Evolutionary conservation across 2,888 invertebrate species (phyloP), one percentile per base, ranked within the genome.

Genomic region (Cryptosula pallasiana): DNA sequence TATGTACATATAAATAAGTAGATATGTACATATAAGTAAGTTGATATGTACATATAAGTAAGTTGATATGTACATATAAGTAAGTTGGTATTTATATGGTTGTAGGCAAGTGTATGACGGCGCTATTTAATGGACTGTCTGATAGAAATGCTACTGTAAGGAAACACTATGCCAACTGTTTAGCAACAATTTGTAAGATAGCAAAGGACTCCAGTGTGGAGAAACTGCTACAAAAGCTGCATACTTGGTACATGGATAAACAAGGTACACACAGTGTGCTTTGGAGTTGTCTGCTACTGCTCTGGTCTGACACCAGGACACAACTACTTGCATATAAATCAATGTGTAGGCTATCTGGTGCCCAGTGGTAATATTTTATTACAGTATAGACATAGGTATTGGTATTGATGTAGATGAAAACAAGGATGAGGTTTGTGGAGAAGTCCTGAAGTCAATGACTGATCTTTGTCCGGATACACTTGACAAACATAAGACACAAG

Each of bases 61-160:
- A n/a, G n/a, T n/a, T n/a, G n/a, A n/a, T n/a, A n/a, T n/a, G n/a
- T n/a, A n/a, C n/a, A n/a, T n/a, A n/a, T n/a, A n/a, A n/a, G n/a
- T n/a, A n/a, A n/a, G n/a, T n/a, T n/a, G n/a, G n/a, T n/a, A n/a
- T n/a, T n/a, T n/a, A n/a, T n/a, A n/a, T n/a, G 16, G 13, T 75
- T 76, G 29, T 76, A 88, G 89, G 88, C 55, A 90, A 90, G 85
- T 80, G 90, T 69, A 83, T 91, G 77, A 86, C 88, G 29, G 88
- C 88, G 13, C 85, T 93, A 72, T 87, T 93, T 55, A 89, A 90
- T 76, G 93, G 94, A 0, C 87, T 94, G 25, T 90, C 90, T 69
- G 95, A 96, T 84, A 89, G 93, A 73, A 95, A 94, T 81, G 87
- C 90, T 0, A 91, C 91, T 0, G 90, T 95, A 0, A 88, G 94